Evolutionary conservation across 2,797 vertebrate species (phyloP), one percentile per base, ranked within the genome.

Genomic region (Euphonia xanthogaster): DNA sequence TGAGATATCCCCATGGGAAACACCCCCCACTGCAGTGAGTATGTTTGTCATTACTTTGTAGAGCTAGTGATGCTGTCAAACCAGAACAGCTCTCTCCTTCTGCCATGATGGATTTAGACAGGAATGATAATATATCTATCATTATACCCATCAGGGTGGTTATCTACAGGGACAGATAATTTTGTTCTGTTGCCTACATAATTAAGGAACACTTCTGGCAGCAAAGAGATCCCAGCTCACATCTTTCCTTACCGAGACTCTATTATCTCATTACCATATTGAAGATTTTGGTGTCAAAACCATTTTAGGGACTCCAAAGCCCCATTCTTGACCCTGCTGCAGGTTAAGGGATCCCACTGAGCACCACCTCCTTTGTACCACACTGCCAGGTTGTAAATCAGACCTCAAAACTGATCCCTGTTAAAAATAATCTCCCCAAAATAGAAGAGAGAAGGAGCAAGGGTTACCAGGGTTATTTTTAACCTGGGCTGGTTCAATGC

Each of bases 381-480:
- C 65, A 1, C 78, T 35, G 63, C 89, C 87, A 73, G 48, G 67
- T 35, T 21, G 14, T 62, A 89, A 96, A 91, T 22, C 54, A 78
- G 71, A 50, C 79, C 76, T 90, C 92, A 55, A 39, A 90, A 90
- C 74, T 53, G 72, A 91, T 58, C 79, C 92, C 79, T 42, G 77
- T 80, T 92, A 94, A 96, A 96, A 96, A 95, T 95, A 96, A 81
- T 55, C 58, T 75, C 80, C 79, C 70, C 71, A 75, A 79, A 94
- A 95, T 94, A 96, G 92, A 81, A 48, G 62, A 40, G 80, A 70
- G 90, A 67, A 89, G 82, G 86, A 90, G 86, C 62, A 81, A 90
- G 88, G 77, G 84, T 76, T 94, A 86, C 67, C n/a, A 12, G 77
- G 47, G 71, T 81, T 96, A 96, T 96, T 96, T 96, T 96, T 93